A percentile compares a stretch with the other conserved stretches of the same genome.
These are phyloP conservation scores for Clarias laeviceps DNA, from an alignment of 2,797 vertebrate genomes.

Conservation along the genomic window DNA sequence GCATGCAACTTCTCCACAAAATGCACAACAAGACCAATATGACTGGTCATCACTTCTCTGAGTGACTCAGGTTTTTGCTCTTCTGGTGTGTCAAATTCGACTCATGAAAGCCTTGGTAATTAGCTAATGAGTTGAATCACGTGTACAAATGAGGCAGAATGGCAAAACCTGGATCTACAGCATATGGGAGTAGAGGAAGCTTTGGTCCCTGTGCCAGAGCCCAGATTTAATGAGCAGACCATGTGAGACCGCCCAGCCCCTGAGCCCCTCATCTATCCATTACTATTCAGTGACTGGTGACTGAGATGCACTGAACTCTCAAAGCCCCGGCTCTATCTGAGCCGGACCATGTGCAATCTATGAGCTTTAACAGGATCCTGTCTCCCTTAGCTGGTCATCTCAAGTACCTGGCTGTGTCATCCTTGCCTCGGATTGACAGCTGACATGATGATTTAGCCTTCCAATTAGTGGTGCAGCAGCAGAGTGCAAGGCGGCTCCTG, in stretches of 20 bases:
- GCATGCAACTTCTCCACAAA: constrained; percentile 28
- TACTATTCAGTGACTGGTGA: constrained; percentile 60
- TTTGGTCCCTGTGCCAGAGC: constrained; percentile 28
- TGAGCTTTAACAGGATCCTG: constrained; percentile 65
- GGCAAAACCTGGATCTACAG: constrained; percentile 14
- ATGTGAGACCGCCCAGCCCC: constrained; percentile 56
- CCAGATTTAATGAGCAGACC: constrained; percentile 63
- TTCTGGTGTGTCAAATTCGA: background rate
- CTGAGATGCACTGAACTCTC: constrained; percentile 66
- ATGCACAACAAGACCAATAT: constrained; percentile 14
- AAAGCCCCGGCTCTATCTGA: constrained; percentile 52
- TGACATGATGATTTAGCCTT: constrained; percentile 82
- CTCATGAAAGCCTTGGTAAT: background rate
- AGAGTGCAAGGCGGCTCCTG: constrained; percentile 68
- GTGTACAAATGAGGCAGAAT: constrained; percentile 15
- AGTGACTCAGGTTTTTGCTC: background rate
- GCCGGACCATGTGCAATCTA: constrained; percentile 62
- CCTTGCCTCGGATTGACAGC: constrained; percentile 57
- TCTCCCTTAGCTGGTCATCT: constrained; percentile 66
- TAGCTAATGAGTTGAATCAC: constrained; percentile 17
- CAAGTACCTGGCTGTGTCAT: constrained; percentile 60
- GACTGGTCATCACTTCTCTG: constrained; percentile 1
- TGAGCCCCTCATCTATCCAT: constrained; percentile 55
- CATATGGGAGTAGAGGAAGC: constrained; percentile 32
- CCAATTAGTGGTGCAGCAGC: constrained; percentile 77